Conservation (phyloP, 2,888 invertebrate genomes). For the Trachelus tabidus region DNA sequence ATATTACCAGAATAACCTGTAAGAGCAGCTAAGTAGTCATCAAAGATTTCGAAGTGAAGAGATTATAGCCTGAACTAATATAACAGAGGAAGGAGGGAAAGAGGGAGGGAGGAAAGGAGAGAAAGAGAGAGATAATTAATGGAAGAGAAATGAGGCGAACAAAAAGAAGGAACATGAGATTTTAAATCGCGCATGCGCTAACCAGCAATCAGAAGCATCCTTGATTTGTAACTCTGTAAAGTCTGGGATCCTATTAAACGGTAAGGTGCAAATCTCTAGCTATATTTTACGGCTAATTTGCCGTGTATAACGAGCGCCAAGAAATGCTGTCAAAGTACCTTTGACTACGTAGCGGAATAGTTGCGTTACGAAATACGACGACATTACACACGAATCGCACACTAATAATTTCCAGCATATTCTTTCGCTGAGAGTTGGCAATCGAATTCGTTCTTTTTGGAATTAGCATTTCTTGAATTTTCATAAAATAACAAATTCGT, state of each 20-base stretch:
- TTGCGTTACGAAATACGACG: background rate
- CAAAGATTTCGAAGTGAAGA: background rate
- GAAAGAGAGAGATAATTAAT: background rate
- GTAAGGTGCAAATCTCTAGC: background rate
- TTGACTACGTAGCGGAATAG: background rate
- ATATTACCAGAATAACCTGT: background rate
- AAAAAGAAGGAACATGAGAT: background rate
- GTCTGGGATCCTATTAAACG: background rate
- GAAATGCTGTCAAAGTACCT: slow-evolving; percentile 25
- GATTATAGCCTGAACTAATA: background rate
- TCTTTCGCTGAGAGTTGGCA: background rate
- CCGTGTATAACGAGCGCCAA: slow-evolving; percentile 27
- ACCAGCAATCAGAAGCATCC: background rate
- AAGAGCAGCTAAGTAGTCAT: background rate
- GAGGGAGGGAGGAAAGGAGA: too few species aligned
- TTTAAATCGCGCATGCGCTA: background rate
- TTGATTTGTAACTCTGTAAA: background rate
- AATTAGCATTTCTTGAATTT: background rate
- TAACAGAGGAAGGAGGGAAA: background rate
- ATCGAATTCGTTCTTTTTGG: background rate
- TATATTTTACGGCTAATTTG: slow-evolving; percentile 30
- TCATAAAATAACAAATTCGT: too few species aligned
- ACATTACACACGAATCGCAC: background rate
- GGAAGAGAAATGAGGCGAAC: background rate
- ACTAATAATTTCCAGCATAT: background rate